phyloP scores from a whole-genome alignment of 2,888 invertebrate genomes.

The Sarcophaga caerulescens region DNA sequence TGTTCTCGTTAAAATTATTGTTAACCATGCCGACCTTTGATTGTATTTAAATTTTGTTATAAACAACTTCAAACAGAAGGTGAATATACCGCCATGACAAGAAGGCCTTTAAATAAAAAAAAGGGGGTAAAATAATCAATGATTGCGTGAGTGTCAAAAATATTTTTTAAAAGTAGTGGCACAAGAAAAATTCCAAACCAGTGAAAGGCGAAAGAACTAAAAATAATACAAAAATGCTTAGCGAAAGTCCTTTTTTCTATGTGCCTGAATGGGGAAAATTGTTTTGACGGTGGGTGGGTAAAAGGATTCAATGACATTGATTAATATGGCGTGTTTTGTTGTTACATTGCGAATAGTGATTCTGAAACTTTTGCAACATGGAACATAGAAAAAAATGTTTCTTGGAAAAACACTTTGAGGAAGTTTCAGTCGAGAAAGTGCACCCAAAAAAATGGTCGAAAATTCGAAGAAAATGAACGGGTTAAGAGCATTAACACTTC shows the following conservation, averaged over 20 bases:
- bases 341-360: slow-evolving; percentile 17
- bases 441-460: no score
- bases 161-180: slow-evolving; percentile 25
- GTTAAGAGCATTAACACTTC: no score
- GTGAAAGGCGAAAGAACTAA: slow-evolving; percentile 12
- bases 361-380: not conserved
- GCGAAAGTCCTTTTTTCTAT: slow-evolving; percentile 5
- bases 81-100: not conserved
- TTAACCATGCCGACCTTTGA: no score
- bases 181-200: not conserved
- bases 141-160: slow-evolving; percentile 59
- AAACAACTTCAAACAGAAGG: not conserved
- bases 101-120: not conserved
- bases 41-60: not conserved
- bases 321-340: slow-evolving; percentile 40
- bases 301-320: slow-evolving; percentile 54
- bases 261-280: slow-evolving; percentile 17
- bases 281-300: slow-evolving; percentile 27
- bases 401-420: not conserved
- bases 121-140: slow-evolving; percentile 39
- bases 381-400: not conserved
- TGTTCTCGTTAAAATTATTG: no score
- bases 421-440: no score
- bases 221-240: slow-evolving; percentile 12
- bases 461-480: no score